Conservation (phyloP, 2,888 invertebrate genomes). For the Trichopoda pennipes region DNA sequence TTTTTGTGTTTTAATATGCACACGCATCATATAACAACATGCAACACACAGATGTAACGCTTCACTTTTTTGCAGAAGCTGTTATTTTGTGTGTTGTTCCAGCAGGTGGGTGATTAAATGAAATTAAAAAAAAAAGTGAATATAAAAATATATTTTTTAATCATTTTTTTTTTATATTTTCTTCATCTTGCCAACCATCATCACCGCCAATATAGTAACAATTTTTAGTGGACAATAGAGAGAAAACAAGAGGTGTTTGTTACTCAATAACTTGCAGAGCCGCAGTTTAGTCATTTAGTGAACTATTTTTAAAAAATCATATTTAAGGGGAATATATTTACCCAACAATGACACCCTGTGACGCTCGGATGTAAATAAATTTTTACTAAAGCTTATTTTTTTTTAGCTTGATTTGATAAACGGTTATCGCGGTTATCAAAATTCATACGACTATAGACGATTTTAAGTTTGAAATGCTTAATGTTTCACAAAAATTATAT, state of each 20-base stretch:
- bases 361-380: too few relatives aligned
- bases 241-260: background rate
- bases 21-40: slow-evolving; percentile 66
- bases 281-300: slow-evolving; percentile 4
- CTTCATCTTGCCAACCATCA: slow-evolving; percentile 42
- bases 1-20: slow-evolving; percentile 30
- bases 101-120: slow-evolving; percentile 73
- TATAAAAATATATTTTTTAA: slow-evolving; percentile 35
- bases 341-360: too few relatives aligned
- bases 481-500: too few relatives aligned
- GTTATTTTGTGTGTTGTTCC: slow-evolving; percentile 62
- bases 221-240: slow-evolving; percentile 6
- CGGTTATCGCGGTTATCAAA: too few relatives aligned
- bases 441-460: too few relatives aligned
- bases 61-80: slow-evolving; percentile 64
- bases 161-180: slow-evolving; percentile 1
- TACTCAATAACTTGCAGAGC: slow-evolving; percentile 43
- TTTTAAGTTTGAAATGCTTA: too few relatives aligned
- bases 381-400: too few relatives aligned
- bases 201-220: background rate
- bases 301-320: background rate
- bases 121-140: slow-evolving; percentile 47
- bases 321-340: background rate
- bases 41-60: slow-evolving; percentile 62
- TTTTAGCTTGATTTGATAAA: too few relatives aligned